Conservation (phyloP, 2,888 invertebrate genomes). For the Calliscelio sp. region DNA sequence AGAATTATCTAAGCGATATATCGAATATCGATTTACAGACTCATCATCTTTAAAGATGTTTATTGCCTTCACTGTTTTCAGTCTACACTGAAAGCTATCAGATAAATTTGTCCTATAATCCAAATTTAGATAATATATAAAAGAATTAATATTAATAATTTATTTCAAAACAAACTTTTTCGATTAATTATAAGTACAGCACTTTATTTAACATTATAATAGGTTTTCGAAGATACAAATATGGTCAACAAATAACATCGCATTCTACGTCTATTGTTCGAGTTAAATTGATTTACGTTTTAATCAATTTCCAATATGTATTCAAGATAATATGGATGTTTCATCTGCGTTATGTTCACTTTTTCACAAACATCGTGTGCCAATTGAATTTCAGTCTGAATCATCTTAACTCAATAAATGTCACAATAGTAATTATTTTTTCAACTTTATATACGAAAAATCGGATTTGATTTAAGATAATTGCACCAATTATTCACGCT, state of each 20-base stretch:
- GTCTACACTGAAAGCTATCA: too few species aligned
- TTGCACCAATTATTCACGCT: constrained; percentile 41
- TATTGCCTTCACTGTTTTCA: too few species aligned
- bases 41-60: too few species aligned
- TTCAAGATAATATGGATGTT: neutral
- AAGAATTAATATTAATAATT: too few species aligned
- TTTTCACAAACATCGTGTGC: neutral
- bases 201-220: neutral
- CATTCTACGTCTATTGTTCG: neutral
- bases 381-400: neutral
- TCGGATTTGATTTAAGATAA: constrained; percentile 7
- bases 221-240: neutral
- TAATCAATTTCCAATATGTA: constrained; percentile 58
- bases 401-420: neutral
- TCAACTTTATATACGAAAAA: neutral
- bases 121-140: too few species aligned
- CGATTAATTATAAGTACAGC: too few species aligned
- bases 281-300: constrained; percentile 52
- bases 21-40: too few species aligned
- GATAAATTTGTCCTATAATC: too few species aligned
- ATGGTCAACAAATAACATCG: neutral
- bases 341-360: neutral
- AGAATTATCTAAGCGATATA: too few species aligned
- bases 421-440: neutral
- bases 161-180: too few species aligned